phyloP scores from a whole-genome alignment of 2,797 vertebrate genomes.

The Brotula barbata region DNA sequence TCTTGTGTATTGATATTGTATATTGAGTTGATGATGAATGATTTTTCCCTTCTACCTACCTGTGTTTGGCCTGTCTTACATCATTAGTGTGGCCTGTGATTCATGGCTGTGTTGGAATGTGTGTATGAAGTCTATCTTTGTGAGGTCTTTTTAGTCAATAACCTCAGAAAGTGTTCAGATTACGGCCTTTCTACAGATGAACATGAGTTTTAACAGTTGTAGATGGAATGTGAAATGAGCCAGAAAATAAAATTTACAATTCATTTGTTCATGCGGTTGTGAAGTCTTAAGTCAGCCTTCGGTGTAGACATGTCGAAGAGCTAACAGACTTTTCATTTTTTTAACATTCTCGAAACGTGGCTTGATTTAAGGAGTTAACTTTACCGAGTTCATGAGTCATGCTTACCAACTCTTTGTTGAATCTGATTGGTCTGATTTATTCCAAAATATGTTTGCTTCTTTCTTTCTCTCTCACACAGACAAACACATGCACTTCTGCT shows the following conservation, averaged over 20 bases:
- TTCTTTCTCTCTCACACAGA: neutral
- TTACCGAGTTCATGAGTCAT: too few relatives aligned
- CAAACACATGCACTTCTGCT: neutral
- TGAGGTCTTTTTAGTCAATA: slow-evolving; percentile 39
- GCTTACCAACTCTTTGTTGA: slow-evolving; percentile 48
- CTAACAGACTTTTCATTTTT: slow-evolving; percentile 31
- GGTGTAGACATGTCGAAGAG: slow-evolving; percentile 43
- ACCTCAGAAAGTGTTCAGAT: slow-evolving; percentile 44
- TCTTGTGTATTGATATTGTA: slow-evolving; percentile 50
- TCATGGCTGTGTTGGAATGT: slow-evolving; percentile 43
- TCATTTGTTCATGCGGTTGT: slow-evolving; percentile 40
- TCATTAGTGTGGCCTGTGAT: slow-evolving; percentile 47
- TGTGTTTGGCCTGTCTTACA: slow-evolving; percentile 39
- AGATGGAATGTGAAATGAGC: slow-evolving; percentile 58
- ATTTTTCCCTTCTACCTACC: slow-evolving; percentile 57
- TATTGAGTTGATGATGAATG: slow-evolving; percentile 54
- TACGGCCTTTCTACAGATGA: too few relatives aligned
- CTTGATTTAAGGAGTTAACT: too few relatives aligned
- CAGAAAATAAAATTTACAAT: slow-evolving; percentile 50
- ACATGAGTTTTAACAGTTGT: slow-evolving; percentile 31
- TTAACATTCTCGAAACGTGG: too few relatives aligned
- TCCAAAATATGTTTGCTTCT: slow-evolving; percentile 1
- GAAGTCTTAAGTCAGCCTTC: slow-evolving; percentile 37
- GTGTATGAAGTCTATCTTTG: slow-evolving; percentile 34
- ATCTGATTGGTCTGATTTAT: slow-evolving; percentile 39